Percentiles rank a stretch among this genome's conserved stretches.
Evolutionary conservation across 2,797 vertebrate genomes (phyloP).

Genomic region (Molothrus ater): DNA sequence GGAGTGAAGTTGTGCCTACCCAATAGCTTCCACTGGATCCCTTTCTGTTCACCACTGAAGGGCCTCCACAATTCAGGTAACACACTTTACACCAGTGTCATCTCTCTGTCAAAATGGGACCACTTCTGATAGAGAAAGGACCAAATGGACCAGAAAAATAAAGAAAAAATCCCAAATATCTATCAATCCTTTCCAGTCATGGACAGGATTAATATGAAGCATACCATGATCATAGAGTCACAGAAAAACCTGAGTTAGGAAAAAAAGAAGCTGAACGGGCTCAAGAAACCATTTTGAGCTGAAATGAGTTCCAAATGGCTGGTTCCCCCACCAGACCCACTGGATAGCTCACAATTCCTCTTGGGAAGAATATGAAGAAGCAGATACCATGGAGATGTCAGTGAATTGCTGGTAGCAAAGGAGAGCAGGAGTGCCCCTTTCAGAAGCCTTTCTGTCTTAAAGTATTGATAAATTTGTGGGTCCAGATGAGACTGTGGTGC

Average conservation of each 20-base stretch:
- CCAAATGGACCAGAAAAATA: not conserved
- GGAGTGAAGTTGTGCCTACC: not conserved
- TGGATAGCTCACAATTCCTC: not conserved
- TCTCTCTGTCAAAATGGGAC: not conserved
- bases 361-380: not conserved
- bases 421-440: not conserved
- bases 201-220: not conserved
- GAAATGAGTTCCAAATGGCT: not conserved
- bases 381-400: not conserved
- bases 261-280: not conserved
- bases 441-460: not conserved
- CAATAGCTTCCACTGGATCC: not conserved
- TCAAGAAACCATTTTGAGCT: not conserved
- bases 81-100: not conserved
- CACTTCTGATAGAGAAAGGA: not conserved
- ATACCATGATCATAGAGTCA: not conserved
- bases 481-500: not conserved
- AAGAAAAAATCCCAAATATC: rapidly evolving
- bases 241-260: not conserved
- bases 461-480: not conserved
- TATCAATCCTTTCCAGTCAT: not conserved
- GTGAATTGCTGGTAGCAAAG: not conserved
- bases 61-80: not conserved
- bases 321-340: not conserved
- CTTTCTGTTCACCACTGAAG: not conserved